Percentiles rank a stretch among this genome's conserved stretches.
Conservation (phyloP, 64 coral and sea anemone genomes). For the Montipora efflorescens region DNA sequence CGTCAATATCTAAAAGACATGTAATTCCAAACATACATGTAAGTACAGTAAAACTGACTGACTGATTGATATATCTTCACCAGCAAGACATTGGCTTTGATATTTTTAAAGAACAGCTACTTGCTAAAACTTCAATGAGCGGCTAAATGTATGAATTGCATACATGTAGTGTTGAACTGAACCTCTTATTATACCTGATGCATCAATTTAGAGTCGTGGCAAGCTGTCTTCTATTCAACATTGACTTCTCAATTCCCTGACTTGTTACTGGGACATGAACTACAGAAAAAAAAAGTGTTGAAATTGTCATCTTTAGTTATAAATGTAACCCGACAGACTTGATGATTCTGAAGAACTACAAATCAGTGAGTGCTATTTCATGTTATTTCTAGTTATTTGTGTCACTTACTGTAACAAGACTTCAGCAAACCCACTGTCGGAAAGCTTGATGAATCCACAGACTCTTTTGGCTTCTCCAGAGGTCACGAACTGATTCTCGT, state of each 20-base stretch:
- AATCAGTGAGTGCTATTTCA: too few species aligned
- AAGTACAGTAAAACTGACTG: too few species aligned
- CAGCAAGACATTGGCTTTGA: too few species aligned
- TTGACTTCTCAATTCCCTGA: background rate
- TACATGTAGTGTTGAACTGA: background rate
- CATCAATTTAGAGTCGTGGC: background rate
- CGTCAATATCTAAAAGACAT: too few species aligned
- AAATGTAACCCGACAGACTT: background rate
- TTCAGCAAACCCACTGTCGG: conserved; percentile 23
- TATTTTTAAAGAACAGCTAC: too few species aligned
- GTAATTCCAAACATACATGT: too few species aligned
- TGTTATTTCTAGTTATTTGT: background rate
- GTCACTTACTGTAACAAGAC: conserved; percentile 33
- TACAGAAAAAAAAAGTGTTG: background rate
- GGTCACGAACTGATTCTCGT: conserved; percentile 17
- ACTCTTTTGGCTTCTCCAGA: conserved; percentile 15
- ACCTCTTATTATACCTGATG: background rate
- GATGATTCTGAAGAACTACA: too few species aligned
- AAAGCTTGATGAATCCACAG: background rate
- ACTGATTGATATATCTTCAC: too few species aligned
- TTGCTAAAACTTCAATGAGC: background rate
- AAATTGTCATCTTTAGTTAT: background rate
- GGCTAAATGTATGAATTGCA: background rate
- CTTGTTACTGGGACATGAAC: background rate
- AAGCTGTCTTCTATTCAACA: background rate